Evolutionary conservation across 1,140 invertebrate genomes (phyloP).

Genomic region (Diorhabda carinulata): DNA sequence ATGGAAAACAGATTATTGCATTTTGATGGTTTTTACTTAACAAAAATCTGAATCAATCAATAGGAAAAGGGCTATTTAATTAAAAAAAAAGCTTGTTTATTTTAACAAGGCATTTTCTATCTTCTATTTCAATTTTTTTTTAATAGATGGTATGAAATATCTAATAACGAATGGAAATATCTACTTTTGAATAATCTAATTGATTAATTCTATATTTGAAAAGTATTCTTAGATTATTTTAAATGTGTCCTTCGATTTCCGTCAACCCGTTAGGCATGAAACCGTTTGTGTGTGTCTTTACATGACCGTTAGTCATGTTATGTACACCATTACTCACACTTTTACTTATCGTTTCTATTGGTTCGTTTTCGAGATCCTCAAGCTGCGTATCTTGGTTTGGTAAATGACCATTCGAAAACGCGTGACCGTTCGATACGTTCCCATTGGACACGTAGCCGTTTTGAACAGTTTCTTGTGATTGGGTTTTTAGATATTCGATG

Average conservation of each 20-base stretch:
- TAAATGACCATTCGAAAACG: slow-evolving; percentile 23
- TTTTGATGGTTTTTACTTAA: too few relatives aligned
- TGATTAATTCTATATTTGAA: too few relatives aligned
- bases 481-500: slow-evolving; percentile 53
- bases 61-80: too few relatives aligned
- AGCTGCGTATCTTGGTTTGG: slow-evolving; percentile 37
- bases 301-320: slow-evolving; percentile 36
- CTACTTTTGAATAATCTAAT: too few relatives aligned
- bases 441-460: slow-evolving; percentile 22
- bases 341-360: slow-evolving; percentile 40
- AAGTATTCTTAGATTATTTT: slow-evolving; percentile 5
- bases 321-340: slow-evolving; percentile 43
- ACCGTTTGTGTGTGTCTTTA: slow-evolving; percentile 13
- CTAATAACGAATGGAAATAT: too few relatives aligned
- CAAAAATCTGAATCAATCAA: too few relatives aligned
- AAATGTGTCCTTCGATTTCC: slow-evolving; percentile 40
- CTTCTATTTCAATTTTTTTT: too few relatives aligned
- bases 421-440: slow-evolving; percentile 24
- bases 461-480: slow-evolving; percentile 9
- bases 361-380: slow-evolving; percentile 37
- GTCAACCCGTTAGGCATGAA: slow-evolving; percentile 18
- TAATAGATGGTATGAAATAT: too few relatives aligned
- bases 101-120: too few relatives aligned
- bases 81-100: too few relatives aligned
- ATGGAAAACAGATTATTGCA: too few relatives aligned